Percentiles rank a stretch among this genome's conserved stretches.
Conservation (phyloP, 1,140 invertebrate genomes). For the Papilio polyxenes region DNA sequence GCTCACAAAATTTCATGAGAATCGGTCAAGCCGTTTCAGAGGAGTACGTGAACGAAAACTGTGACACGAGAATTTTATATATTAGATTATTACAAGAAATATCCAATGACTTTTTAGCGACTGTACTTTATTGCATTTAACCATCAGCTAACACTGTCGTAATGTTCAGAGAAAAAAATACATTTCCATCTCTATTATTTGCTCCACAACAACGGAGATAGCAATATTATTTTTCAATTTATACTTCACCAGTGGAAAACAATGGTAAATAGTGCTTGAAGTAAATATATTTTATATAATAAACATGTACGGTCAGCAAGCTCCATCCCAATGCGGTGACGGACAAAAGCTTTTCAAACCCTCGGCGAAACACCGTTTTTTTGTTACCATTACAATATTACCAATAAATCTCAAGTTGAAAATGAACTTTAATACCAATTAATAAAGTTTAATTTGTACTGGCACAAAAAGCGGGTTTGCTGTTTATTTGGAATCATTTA, state of each 20-base stretch:
- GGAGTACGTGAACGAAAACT: no score
- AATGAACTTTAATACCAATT: conserved; percentile 38
- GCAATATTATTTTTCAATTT: not conserved
- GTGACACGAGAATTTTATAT: no score
- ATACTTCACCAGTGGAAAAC: not conserved
- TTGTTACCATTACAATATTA: not conserved
- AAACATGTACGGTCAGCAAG: conserved; percentile 67
- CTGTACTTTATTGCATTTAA: not conserved
- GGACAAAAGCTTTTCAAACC: conserved; percentile 60
- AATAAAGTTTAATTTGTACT: conserved; percentile 40
- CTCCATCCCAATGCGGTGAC: conserved; percentile 69
- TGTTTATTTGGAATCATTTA: conserved; percentile 56
- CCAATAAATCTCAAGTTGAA: not conserved
- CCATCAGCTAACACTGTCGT: not conserved
- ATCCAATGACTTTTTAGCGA: conserved; percentile 1
- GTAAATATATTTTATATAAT: conserved; percentile 42
- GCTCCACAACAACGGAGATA: not conserved
- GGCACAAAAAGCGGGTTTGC: conserved; percentile 12
- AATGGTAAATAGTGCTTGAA: conserved; percentile 38
- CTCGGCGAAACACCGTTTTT: conserved; percentile 40
- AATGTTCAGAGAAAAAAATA: no score
- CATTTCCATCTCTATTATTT: not conserved
- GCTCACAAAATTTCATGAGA: no score
- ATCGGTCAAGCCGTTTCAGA: no score
- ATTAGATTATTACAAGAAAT: conserved; percentile 2